Evolutionary conservation across 2,113 vertebrate species (phyloP).

Genomic region (Apaloderma vittatum): DNA sequence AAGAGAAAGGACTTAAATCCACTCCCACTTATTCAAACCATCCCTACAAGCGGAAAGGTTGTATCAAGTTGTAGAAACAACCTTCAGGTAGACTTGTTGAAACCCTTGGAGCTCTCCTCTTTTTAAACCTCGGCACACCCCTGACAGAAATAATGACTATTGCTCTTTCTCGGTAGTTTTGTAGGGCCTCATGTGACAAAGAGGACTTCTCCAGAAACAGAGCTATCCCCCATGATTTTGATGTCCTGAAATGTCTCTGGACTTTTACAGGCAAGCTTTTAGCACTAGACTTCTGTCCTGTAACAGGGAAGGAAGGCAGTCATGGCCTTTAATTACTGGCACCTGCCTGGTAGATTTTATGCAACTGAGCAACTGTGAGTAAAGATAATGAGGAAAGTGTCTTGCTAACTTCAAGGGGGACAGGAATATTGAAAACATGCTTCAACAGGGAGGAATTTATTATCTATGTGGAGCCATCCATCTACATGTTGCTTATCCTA

Average conservation of each 20-base stretch:
- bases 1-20: neutral
- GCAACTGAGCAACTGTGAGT: neutral
- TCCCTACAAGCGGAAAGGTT: neutral
- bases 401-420: neutral
- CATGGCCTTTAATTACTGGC: accelerated
- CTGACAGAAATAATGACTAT: neutral
- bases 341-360: neutral
- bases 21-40: neutral
- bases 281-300: neutral
- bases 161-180: neutral
- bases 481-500: neutral
- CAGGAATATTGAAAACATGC: neutral
- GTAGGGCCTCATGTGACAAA: neutral
- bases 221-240: neutral
- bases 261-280: neutral
- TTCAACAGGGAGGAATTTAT: neutral
- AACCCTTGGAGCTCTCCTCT: neutral
- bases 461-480: neutral
- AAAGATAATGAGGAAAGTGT: neutral
- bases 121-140: neutral
- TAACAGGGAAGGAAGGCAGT: neutral
- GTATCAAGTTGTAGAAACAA: neutral
- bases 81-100: neutral
- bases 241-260: neutral
- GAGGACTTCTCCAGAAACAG: neutral